Conservation (phyloP, 2,113 vertebrate species). For the Lynx canadensis region DNA sequence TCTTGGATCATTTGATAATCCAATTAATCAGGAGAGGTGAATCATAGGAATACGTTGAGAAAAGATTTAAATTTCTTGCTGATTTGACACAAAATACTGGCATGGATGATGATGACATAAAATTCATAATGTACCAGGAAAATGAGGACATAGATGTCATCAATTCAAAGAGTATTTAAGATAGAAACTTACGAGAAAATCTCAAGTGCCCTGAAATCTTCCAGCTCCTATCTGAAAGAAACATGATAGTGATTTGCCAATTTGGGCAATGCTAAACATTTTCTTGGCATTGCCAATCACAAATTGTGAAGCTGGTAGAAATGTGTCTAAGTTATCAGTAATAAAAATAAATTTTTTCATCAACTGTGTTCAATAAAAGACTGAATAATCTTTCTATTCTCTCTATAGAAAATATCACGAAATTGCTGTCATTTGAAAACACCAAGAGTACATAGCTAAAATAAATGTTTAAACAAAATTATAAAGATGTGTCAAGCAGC, state of each 20-base stretch:
- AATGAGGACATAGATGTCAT: background rate
- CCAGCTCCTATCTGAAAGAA: background rate
- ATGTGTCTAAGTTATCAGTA: background rate
- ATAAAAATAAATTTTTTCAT: background rate
- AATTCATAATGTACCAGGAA: constrained; percentile 1
- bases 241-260: background rate
- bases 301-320: background rate
- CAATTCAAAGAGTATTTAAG: constrained; percentile 10
- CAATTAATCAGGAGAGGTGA: background rate
- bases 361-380: background rate
- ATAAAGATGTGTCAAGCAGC: background rate
- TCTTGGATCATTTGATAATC: constrained; percentile 13
- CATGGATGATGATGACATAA: constrained; percentile 27
- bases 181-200: constrained; percentile 28
- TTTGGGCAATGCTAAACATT: background rate
- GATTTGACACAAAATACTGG: constrained; percentile 27
- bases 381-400: background rate
- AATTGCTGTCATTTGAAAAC: background rate
- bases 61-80: constrained; percentile 30
- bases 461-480: background rate
- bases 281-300: background rate
- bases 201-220: background rate
- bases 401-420: background rate
- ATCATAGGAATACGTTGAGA: background rate
- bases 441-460: background rate